Conservation (phyloP, 2,888 invertebrate genomes). For the Rutpela maculata region DNA sequence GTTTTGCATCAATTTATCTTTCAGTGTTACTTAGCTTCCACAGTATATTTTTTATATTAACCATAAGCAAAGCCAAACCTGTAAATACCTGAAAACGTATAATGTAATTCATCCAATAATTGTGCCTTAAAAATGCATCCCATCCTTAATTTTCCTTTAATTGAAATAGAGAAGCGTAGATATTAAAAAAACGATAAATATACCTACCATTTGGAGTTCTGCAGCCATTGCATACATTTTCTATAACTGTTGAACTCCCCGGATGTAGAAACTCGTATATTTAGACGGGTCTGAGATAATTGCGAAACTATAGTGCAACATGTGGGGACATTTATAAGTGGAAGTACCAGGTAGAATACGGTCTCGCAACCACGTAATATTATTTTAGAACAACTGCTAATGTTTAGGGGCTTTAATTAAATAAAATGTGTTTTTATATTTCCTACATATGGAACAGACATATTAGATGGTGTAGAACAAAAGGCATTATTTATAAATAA, state of each 20-base stretch:
- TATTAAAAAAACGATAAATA: no score
- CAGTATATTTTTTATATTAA: no score
- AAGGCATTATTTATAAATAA: slow-evolving; percentile 17
- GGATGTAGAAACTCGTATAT: slow-evolving; percentile 61
- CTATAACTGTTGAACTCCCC: slow-evolving; percentile 43
- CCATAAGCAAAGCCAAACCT: no score
- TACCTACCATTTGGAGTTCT: background rate
- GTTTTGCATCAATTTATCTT: no score
- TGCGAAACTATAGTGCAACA: slow-evolving; percentile 74
- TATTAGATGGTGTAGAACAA: slow-evolving; percentile 22
- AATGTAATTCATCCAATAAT: no score
- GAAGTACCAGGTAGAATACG: slow-evolving; percentile 68
- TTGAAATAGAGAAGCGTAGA: no score
- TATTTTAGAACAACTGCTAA: slow-evolving; percentile 67
- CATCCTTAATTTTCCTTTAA: no score
- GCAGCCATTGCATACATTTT: slow-evolving; percentile 20
- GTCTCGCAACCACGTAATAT: slow-evolving; percentile 62
- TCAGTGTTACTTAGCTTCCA: no score
- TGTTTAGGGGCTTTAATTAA: slow-evolving; percentile 70
- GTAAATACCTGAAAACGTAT: no score
- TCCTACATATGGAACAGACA: slow-evolving; percentile 59
- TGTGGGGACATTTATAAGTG: slow-evolving; percentile 72
- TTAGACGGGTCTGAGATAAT: slow-evolving; percentile 70
- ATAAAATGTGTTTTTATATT: slow-evolving; percentile 69
- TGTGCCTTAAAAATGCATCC: no score